A percentile compares a stretch with the other conserved stretches of the same genome.
These are phyloP conservation scores for Solea senegalensis DNA, from an alignment of 2,113 vertebrate species.

Conservation along the genomic window DNA sequence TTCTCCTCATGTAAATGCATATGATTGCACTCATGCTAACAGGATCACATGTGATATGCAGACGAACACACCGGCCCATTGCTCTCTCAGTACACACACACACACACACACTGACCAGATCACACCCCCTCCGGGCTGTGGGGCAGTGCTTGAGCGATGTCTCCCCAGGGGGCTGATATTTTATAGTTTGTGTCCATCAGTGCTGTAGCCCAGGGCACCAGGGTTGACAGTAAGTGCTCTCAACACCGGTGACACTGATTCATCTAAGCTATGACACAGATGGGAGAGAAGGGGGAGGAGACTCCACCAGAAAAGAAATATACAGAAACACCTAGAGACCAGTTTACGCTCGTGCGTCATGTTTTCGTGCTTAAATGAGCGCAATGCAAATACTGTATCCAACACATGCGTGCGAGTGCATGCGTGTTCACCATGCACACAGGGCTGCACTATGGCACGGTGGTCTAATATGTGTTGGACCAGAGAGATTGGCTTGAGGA, in stretches of 20 bases:
- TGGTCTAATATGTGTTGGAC: conserved; percentile 33
- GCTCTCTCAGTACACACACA: conserved; percentile 54
- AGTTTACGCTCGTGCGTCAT: conserved; percentile 2
- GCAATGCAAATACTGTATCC: neutral
- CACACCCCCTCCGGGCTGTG: conserved; percentile 75
- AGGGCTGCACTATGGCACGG: conserved; percentile 34
- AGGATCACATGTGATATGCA: conserved; percentile 37
- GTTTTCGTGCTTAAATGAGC: conserved; percentile 13
- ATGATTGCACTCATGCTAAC: conserved; percentile 47
- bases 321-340: conserved; percentile 41
- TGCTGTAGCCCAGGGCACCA: conserved; percentile 80
- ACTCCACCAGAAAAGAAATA: conserved; percentile 26
- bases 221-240: conserved; percentile 88
- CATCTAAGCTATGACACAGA: conserved; percentile 84
- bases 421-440: conserved; percentile 21
- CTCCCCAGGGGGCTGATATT: conserved; percentile 86
- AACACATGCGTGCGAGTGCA: neutral
- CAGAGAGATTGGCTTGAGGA: conserved; percentile 66
- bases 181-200: conserved; percentile 89
- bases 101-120: conserved; percentile 67
- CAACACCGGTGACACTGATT: conserved; percentile 86
- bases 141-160: conserved; percentile 82
- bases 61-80: conserved; percentile 51
- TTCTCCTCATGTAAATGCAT: conserved; percentile 51
- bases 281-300: conserved; percentile 62